Evolutionary conservation across 2,888 invertebrate genomes (phyloP).

Genomic region (Blomia tropicalis): DNA sequence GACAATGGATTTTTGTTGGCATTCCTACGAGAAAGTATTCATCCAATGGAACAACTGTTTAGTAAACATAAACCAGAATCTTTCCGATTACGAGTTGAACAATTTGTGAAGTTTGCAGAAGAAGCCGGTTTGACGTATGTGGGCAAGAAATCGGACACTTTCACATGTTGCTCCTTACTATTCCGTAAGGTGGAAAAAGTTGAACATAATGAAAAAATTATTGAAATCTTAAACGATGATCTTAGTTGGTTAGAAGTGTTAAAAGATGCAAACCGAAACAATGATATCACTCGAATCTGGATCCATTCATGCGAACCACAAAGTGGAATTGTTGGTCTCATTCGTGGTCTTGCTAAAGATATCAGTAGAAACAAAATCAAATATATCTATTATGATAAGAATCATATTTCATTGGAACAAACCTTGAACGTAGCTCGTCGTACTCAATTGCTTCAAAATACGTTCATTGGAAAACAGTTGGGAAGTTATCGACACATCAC

Average conservation of each 20-base stretch:
- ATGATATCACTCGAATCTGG: not conserved
- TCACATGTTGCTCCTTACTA: constrained; percentile 5
- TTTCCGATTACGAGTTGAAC: not conserved
- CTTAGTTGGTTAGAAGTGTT: constrained; percentile 9
- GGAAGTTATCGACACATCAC: constrained; percentile 8
- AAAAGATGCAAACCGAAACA: not conserved
- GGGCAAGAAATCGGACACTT: constrained; percentile 10
- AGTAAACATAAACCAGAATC: not conserved
- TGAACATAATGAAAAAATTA: not conserved
- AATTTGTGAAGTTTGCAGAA: constrained; percentile 14
- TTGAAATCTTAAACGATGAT: constrained; percentile 10
- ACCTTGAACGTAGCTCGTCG: not conserved
- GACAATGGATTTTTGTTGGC: not conserved
- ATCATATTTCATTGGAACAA: not conserved
- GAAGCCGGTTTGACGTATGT: constrained; percentile 11
- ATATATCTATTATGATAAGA: not conserved
- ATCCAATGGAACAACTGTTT: not conserved
- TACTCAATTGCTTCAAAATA: not conserved
- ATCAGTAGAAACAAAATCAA: not conserved
- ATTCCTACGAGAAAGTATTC: not conserved
- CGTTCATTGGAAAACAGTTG: not conserved
- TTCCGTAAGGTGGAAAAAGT: constrained; percentile 15
- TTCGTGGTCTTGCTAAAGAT: not conserved
- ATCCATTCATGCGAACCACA: not conserved
- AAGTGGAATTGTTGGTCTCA: not conserved